Conservation (phyloP, 2,113 vertebrate genomes). For the Miniopterus natalensis region DNA sequence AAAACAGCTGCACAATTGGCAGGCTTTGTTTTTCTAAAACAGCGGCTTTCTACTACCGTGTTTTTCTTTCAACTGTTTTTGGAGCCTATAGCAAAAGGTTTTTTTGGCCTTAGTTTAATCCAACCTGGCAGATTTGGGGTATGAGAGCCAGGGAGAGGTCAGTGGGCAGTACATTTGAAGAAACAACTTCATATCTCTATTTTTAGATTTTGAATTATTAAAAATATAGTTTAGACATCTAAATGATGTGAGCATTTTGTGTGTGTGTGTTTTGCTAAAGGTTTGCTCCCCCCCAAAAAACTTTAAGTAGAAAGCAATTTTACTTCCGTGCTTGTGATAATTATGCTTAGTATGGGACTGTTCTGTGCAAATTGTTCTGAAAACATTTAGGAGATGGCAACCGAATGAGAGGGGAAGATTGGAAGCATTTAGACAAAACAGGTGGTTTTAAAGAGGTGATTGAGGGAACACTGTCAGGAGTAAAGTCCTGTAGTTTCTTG, state of each 20-base stretch:
- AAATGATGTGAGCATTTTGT: not conserved
- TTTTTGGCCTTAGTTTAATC: conserved; percentile 27
- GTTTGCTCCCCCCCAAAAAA: not conserved
- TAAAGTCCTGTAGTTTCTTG: not conserved
- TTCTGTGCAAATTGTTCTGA: conserved; percentile 46
- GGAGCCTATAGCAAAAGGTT: not conserved
- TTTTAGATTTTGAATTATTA: conserved; percentile 42
- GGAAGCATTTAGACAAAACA: conserved; percentile 54
- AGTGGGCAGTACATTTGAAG: not conserved
- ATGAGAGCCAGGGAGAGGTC: not conserved
- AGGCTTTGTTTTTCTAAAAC: not conserved
- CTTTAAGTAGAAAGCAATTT: conserved; percentile 59
- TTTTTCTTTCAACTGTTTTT: conserved; percentile 46
- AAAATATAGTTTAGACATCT: conserved; percentile 23
- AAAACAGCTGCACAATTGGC: not conserved
- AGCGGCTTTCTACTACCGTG: not conserved
- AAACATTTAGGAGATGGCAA: conserved; percentile 35
- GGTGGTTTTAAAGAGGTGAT: not conserved
- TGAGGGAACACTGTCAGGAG: not conserved
- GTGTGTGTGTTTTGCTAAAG: conserved; percentile 43
- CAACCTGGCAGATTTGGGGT: not conserved
- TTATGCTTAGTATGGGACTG: conserved; percentile 57
- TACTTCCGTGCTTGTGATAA: conserved; percentile 20
- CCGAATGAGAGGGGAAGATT: conserved; percentile 12
- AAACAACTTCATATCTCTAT: conserved; percentile 29